These are phyloP conservation scores for Oryzias javanicus DNA, from an alignment of 2,113 vertebrate genomes.

Conservation along the genomic window DNA sequence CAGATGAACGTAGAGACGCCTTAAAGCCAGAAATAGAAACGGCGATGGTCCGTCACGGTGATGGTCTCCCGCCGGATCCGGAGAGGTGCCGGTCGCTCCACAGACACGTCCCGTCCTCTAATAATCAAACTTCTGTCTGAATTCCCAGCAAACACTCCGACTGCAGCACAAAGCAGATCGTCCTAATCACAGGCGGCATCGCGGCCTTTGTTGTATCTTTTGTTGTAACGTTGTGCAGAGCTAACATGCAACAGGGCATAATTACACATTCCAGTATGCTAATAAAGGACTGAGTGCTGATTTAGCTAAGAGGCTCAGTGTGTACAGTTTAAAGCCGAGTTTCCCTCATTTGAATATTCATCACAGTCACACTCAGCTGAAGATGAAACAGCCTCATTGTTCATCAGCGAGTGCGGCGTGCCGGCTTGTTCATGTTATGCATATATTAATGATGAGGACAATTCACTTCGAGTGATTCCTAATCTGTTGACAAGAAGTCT, in stretches of 20 bases:
- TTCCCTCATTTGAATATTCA: constrained; percentile 60
- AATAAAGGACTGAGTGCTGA: constrained; percentile 48
- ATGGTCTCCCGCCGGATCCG: no score
- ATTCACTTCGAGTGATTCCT: constrained; percentile 56
- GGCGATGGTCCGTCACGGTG: no score
- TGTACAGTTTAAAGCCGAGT: constrained; percentile 47
- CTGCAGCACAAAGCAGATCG: not conserved
- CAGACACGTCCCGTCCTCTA: no score
- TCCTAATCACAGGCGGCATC: constrained; percentile 24
- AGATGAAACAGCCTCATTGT: constrained; percentile 59
- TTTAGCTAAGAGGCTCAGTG: constrained; percentile 65
- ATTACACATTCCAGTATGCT: constrained; percentile 57
- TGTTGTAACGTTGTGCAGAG: constrained; percentile 29
- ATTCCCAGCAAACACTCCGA: no score
- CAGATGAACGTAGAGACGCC: no score
- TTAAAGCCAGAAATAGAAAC: no score
- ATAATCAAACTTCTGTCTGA: no score
- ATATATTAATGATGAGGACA: constrained; percentile 64
- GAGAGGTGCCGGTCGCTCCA: no score
- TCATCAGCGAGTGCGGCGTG: constrained; percentile 38
- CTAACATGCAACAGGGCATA: constrained; percentile 33
- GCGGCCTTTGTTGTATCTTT: constrained; percentile 25
- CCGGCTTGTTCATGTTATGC: constrained; percentile 51
- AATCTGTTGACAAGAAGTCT: constrained; percentile 65
- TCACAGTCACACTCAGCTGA: constrained; percentile 52